Evolutionary conservation across 2,797 vertebrate genomes (phyloP).

Genomic region (Antennarius maculatus): DNA sequence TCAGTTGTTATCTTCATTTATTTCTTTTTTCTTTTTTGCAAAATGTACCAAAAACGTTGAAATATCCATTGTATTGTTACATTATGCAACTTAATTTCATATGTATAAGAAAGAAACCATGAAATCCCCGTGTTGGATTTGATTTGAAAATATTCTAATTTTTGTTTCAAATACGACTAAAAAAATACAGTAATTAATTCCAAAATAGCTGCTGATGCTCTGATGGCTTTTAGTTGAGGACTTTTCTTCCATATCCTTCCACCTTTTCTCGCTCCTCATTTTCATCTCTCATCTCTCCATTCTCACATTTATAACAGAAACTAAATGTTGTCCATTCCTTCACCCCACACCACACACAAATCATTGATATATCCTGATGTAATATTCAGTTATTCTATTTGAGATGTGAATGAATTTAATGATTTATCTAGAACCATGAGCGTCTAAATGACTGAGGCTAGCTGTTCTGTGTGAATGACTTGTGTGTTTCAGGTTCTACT

Average conservation of each 20-base stretch:
- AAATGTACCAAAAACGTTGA: not conserved
- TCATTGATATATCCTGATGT: not conserved
- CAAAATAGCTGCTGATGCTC: not conserved
- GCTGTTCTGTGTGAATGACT: not conserved
- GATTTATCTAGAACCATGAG: not conserved
- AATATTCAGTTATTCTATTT: constrained; percentile 10
- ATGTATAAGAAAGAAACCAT: not conserved
- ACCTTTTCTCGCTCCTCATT: not conserved
- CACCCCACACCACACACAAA: not conserved
- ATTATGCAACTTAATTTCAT: not conserved
- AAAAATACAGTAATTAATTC: not conserved
- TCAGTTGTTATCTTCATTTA: not conserved
- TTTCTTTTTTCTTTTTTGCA: not conserved
- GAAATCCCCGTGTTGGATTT: not conserved
- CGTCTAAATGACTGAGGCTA: not conserved
- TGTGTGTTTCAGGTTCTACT: constrained; percentile 91
- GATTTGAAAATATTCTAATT: not conserved
- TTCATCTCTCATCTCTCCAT: not conserved
- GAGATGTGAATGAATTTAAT: not conserved
- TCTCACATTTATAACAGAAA: not conserved
- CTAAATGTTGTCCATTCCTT: too few species aligned
- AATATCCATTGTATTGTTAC: not conserved
- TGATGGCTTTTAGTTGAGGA: not conserved
- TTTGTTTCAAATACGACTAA: not conserved
- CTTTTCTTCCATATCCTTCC: not conserved